phyloP scores from a whole-genome alignment of 2,797 vertebrate species.

The Channallabes apus region DNA sequence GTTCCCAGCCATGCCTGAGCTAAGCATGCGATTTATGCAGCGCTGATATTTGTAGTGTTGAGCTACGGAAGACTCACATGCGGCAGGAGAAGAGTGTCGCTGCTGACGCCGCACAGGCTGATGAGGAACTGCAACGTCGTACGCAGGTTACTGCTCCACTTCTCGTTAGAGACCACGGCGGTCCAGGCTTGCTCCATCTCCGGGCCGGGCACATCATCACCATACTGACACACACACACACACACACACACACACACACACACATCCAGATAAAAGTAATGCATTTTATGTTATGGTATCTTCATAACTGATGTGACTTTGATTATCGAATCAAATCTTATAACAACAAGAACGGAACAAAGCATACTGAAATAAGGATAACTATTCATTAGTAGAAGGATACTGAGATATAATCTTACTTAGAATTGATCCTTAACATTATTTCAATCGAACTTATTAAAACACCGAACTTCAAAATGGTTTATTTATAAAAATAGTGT shows the following conservation, averaged over 20 bases:
- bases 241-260: not conserved
- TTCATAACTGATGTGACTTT: not conserved
- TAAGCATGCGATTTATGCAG: not conserved
- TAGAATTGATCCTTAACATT: not conserved
- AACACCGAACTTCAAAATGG: too few species aligned
- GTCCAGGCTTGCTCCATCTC: conserved; percentile 99
- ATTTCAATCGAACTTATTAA: not conserved
- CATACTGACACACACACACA: conserved; percentile 77
- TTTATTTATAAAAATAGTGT: too few species aligned
- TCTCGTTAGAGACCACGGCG: conserved; percentile 92
- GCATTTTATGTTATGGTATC: not conserved
- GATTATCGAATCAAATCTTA: not conserved
- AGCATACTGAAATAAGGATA: not conserved
- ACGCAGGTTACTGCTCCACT: conserved; percentile 93
- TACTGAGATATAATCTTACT: not conserved
- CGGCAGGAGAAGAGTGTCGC: conserved; percentile 89
- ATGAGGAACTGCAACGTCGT: conserved; percentile 95
- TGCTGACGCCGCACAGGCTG: conserved; percentile 96
- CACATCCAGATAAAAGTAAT: not conserved
- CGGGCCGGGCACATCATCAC: conserved; percentile 91
- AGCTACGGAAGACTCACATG: conserved; percentile 77
- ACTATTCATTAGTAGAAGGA: not conserved
- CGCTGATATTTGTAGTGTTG: not conserved
- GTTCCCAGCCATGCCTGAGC: not conserved
- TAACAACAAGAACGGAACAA: not conserved